Conservation (phyloP, 2,797 vertebrate genomes). For the Siniperca undulata region DNA sequence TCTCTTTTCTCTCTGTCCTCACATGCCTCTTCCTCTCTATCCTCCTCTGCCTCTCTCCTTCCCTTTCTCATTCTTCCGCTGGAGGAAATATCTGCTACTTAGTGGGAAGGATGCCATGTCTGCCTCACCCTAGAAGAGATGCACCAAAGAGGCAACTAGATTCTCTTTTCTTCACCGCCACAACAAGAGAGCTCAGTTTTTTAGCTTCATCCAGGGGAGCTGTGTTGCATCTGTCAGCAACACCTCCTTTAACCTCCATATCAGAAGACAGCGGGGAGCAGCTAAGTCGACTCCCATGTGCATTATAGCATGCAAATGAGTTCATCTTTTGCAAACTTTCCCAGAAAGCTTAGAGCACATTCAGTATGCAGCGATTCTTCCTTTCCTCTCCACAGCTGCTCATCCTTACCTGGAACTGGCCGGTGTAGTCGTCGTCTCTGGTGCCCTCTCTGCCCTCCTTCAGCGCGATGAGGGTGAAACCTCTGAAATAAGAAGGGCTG, state of each 20-base stretch:
- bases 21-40: slow-evolving; percentile 9
- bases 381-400: slow-evolving; percentile 10
- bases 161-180: slow-evolving; percentile 25
- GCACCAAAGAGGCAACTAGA: slow-evolving; percentile 28
- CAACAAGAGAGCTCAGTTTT: slow-evolving; percentile 32
- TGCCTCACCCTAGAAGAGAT: slow-evolving; percentile 29
- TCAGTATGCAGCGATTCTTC: slow-evolving; percentile 1
- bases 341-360: slow-evolving; percentile 10
- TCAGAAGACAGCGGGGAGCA: slow-evolving; percentile 39
- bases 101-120: slow-evolving; percentile 36
- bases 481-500: slow-evolving; percentile 94
- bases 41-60: slow-evolving; percentile 14
- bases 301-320: slow-evolving; percentile 48
- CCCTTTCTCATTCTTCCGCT: slow-evolving; percentile 20
- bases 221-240: slow-evolving; percentile 48
- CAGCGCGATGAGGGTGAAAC: slow-evolving; percentile 95
- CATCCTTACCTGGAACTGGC: slow-evolving; percentile 93
- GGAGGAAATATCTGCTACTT: slow-evolving; percentile 50
- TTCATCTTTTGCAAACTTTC: slow-evolving; percentile 18
- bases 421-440: slow-evolving; percentile 91
- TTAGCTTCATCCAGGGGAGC: slow-evolving; percentile 28
- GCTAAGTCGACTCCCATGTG: slow-evolving; percentile 30
- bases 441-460: slow-evolving; percentile 94
- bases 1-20: slow-evolving; percentile 43
- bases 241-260: slow-evolving; percentile 54